Base-by-base conservation (phyloP, 2,113 vertebrate species). In the Seriola dumerili region DNA sequence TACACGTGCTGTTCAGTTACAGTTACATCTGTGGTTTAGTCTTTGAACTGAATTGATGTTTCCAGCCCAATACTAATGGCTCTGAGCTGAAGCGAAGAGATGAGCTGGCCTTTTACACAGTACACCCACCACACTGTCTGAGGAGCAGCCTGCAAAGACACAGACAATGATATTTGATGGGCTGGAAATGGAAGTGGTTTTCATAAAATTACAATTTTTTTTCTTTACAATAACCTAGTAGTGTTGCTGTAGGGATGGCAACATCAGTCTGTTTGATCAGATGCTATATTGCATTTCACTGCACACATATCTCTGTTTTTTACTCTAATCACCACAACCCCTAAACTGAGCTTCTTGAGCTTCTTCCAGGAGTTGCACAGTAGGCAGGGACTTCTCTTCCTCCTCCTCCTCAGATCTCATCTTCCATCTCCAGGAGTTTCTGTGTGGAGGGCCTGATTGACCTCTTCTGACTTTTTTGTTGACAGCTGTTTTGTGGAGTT, bases 21-120 rank as follows among this genome's bases (percentile, higher is more conserved):
- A 69, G 62, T 54, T 52, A 44, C 71, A 44, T 64, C 59, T 54
- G 40, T 16, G 0, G 5, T 50, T 73, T 69, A 72, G 55, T 65
- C 40, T 68, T 61, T 73, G 29, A 78, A 72, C 57, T 50, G 40
- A 62, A 23, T 70, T 68, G 32, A n/a, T 62, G 36, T 46, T 84
- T 85, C 19, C 48, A 59, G 29, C 21, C 9, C 61, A 74, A 44
- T 21, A 44, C 17, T 63, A 70, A 81, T 77, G 25, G 68, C 13
- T 83, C 54, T 58, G 36, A 38, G 61, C n/a, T 77, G 54, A 79
- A 77, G 19, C 59, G 42, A 78, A 32, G 0, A 36, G 57, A 34
- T 67, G 46, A 67, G 19, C 46, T 63, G 13, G 61, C 2, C 8
- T 72, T 57, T 84, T 46, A 82, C 57, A 32, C 58, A 70, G 38